Evolutionary conservation across 2,113 vertebrate species (phyloP).

Genomic region (Halichoerus grypus): DNA sequence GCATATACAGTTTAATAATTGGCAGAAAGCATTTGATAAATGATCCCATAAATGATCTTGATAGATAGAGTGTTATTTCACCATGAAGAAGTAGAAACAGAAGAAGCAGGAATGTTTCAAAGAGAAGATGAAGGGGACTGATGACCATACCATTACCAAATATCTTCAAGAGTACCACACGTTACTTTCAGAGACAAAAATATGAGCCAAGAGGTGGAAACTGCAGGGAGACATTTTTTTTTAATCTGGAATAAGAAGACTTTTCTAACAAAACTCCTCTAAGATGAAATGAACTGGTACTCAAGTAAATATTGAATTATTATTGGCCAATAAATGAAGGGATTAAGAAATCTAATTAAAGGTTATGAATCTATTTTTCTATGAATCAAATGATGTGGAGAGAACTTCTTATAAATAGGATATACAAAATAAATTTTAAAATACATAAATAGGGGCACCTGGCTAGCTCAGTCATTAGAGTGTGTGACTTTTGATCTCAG

Average conservation of each 20-base stretch:
- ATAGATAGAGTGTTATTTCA: background rate
- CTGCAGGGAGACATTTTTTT: background rate
- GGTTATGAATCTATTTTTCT: background rate
- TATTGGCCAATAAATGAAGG: background rate
- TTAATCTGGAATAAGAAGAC: background rate
- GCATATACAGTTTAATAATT: background rate
- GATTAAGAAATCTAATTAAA: background rate
- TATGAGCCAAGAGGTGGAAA: background rate
- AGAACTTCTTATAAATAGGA: background rate
- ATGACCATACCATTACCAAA: background rate
- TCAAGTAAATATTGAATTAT: background rate
- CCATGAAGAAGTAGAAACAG: background rate
- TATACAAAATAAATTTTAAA: background rate
- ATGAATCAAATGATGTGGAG: background rate
- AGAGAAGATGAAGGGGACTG: background rate
- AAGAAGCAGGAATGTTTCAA: background rate
- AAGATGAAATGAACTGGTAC: background rate
- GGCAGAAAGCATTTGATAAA: background rate
- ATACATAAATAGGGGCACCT: background rate
- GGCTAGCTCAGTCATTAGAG: background rate
- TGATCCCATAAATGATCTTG: background rate
- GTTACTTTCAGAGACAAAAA: background rate
- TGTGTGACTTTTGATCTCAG: background rate
- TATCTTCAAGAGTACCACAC: conserved; percentile 12
- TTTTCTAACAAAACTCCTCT: background rate